These are phyloP conservation scores for Xenopus petersii DNA, from an alignment of 2,797 vertebrate genomes.

Conservation along the genomic window DNA sequence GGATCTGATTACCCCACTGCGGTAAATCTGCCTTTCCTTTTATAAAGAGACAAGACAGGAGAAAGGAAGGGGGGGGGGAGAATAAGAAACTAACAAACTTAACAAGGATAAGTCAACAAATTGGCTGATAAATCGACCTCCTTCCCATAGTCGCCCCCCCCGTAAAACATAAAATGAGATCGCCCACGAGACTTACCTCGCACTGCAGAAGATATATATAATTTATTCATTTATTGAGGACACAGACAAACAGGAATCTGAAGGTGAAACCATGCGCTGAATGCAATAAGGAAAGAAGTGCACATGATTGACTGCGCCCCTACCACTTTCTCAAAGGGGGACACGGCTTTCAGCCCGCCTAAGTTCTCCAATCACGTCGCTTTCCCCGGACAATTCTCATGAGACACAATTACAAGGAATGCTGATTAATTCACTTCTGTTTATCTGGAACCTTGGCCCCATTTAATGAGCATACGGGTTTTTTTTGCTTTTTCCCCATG, in stretches of 20 bases:
- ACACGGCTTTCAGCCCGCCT: slow-evolving; percentile 47
- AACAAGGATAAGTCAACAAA: slow-evolving; percentile 49
- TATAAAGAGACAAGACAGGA: slow-evolving; percentile 2
- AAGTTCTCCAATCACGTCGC: not conserved
- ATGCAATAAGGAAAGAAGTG: slow-evolving; percentile 73
- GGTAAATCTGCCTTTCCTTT: slow-evolving; percentile 16
- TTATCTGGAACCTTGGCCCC: not conserved
- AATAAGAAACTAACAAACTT: slow-evolving; percentile 55
- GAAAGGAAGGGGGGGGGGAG: not conserved
- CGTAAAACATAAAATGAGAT: not conserved
- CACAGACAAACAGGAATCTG: slow-evolving; percentile 63
- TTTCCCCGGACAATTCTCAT: not conserved
- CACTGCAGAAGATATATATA: slow-evolving; percentile 27
- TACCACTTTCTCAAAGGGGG: slow-evolving; percentile 67
- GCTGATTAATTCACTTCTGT: not conserved
- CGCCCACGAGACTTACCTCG: slow-evolving; percentile 52
- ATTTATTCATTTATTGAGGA: slow-evolving; percentile 52
- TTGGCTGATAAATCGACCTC: slow-evolving; percentile 22
- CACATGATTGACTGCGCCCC: slow-evolving; percentile 81
- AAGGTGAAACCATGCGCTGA: slow-evolving; percentile 84
- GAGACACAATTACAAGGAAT: not conserved
- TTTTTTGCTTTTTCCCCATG: not conserved
- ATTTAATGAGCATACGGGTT: not conserved
- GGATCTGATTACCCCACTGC: slow-evolving; percentile 30
- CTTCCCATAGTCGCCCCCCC: too few species aligned